Percentiles rank a stretch among this genome's conserved stretches.
Evolutionary conservation across 2,113 vertebrate genomes (phyloP).

Genomic region (Myrmecophaga tridactyla): DNA sequence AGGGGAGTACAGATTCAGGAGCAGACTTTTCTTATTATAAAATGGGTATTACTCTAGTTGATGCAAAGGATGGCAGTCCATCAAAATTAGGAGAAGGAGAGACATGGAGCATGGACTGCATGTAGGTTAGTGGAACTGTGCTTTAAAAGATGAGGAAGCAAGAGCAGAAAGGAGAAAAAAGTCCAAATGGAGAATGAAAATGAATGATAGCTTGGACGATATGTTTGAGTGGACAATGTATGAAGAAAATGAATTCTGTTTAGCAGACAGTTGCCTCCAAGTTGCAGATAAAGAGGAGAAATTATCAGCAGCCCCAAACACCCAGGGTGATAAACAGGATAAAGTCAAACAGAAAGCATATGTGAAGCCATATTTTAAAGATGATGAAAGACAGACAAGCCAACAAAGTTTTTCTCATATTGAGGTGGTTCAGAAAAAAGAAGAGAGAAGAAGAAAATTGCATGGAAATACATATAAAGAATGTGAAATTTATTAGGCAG

Average conservation of each 20-base stretch:
- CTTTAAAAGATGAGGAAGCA: constrained; percentile 84
- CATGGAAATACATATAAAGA: no score
- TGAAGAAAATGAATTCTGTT: constrained; percentile 87
- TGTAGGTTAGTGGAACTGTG: constrained; percentile 92
- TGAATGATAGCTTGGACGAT: constrained; percentile 83
- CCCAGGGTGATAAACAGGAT: background rate
- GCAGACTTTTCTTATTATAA: constrained; percentile 89
- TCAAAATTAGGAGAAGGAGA: no score
- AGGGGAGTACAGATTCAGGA: constrained; percentile 95
- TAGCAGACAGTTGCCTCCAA: constrained; percentile 55
- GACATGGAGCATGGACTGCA: constrained; percentile 47
- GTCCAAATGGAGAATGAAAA: constrained; percentile 75
- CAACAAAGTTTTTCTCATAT: background rate
- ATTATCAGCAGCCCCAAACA: constrained; percentile 41
- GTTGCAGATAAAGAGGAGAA: constrained; percentile 46
- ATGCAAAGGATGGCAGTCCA: no score
- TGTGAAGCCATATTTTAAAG: background rate
- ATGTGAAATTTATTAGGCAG: no score
- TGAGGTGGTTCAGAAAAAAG: background rate
- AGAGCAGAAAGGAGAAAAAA: constrained; percentile 68
- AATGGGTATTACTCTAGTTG: constrained; percentile 80
- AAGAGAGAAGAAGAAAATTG: no score
- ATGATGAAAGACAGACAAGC: background rate
- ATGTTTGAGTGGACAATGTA: constrained; percentile 84
- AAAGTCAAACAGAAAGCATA: background rate